Conservation (phyloP, 1,140 invertebrate genomes). For the Archivesica marissinica region DNA sequence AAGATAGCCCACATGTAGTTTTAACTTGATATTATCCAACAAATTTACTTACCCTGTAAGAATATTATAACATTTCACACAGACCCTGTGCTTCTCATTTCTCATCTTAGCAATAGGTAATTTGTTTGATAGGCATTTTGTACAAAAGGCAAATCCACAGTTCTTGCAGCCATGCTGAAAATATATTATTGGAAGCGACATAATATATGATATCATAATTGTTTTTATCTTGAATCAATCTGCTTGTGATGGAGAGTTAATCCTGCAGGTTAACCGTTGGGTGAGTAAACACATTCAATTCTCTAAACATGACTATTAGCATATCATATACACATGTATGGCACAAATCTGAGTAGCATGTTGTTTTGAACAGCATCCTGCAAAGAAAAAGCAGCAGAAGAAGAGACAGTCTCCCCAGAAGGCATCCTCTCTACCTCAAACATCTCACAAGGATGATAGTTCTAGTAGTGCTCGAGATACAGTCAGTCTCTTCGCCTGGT, state of each 20-base stretch:
- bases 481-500: too few species aligned
- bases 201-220: not conserved
- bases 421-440: too few species aligned
- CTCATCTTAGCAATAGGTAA: conserved; percentile 77
- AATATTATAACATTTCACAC: conserved; percentile 78
- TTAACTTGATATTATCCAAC: not conserved
- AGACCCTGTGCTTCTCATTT: conserved; percentile 80
- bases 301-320: not conserved
- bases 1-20: not conserved
- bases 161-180: conserved; percentile 82
- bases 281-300: not conserved
- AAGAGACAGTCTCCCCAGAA: too few species aligned
- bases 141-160: conserved; percentile 84
- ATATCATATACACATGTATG: not conserved
- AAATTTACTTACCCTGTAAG: conserved; percentile 73
- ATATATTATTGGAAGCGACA: too few species aligned
- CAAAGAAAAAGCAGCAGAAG: too few species aligned
- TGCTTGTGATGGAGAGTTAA: not conserved
- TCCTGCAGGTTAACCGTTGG: not conserved
- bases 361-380: not conserved
- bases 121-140: conserved; percentile 80
- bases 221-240: not conserved
- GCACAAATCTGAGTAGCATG: not conserved
- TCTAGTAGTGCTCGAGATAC: too few species aligned
- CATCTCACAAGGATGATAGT: too few species aligned